phyloP scores from a whole-genome alignment of 2,888 invertebrate species.

The Macrosoma leucophasiata region DNA sequence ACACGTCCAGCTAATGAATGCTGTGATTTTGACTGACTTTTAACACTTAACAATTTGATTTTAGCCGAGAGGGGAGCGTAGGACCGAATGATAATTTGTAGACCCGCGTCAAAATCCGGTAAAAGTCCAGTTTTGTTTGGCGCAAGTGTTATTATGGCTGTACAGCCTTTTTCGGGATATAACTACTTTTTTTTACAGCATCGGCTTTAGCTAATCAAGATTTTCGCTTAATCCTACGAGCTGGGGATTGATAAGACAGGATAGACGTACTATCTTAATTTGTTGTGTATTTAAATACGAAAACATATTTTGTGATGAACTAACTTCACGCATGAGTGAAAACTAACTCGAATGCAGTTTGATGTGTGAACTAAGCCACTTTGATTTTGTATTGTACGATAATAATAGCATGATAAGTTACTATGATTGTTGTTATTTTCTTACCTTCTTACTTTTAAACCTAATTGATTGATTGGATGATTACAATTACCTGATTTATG shows the following conservation, averaged over 20 bases:
- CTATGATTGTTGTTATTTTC: background rate
- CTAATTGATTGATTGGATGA: no score
- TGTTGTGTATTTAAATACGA: slow-evolving; percentile 17
- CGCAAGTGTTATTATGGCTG: slow-evolving; percentile 47
- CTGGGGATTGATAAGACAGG: slow-evolving; percentile 49
- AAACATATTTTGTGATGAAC: slow-evolving; percentile 23
- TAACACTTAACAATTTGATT: slow-evolving; percentile 66
- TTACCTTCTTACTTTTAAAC: no score
- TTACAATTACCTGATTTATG: no score
- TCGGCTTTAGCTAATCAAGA: slow-evolving; percentile 56
- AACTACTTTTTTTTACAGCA: slow-evolving; percentile 49
- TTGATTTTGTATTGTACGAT: slow-evolving; percentile 1
- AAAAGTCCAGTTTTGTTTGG: slow-evolving; percentile 49
- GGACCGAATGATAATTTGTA: slow-evolving; percentile 55
- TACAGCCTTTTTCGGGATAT: slow-evolving; percentile 36
- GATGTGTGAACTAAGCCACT: slow-evolving; percentile 16
- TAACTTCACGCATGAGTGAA: slow-evolving; percentile 52
- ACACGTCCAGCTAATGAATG: no score
- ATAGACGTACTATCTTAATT: slow-evolving; percentile 41
- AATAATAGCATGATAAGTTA: background rate
- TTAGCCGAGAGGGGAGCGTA: slow-evolving; percentile 73
- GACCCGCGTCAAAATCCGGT: slow-evolving; percentile 59
- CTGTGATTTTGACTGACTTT: slow-evolving; percentile 25
- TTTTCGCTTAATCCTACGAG: slow-evolving; percentile 43
- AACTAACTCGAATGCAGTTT: slow-evolving; percentile 46